These are phyloP conservation scores for Sterna hirundo DNA, from an alignment of 2,113 vertebrate genomes.

Conservation along the genomic window DNA sequence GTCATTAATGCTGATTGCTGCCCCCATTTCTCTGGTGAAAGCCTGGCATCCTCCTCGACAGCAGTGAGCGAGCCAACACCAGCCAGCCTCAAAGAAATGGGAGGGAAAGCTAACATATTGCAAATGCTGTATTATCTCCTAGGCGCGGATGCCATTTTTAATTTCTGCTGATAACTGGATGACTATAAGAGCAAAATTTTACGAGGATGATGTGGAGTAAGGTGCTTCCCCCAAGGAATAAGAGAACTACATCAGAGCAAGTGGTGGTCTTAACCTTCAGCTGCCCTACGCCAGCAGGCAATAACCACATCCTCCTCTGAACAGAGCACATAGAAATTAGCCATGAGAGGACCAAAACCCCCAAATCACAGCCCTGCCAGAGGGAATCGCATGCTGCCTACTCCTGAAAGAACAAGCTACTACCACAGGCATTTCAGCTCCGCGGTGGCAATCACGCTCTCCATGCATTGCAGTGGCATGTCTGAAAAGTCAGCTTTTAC, in stretches of 20 bases:
- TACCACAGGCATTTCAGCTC: fast-evolving
- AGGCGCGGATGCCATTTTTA: neutral
- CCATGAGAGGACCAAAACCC: neutral
- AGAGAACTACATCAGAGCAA: neutral
- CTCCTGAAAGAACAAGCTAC: neutral
- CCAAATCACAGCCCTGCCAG: neutral
- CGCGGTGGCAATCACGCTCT: fast-evolving
- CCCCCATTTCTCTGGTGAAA: neutral
- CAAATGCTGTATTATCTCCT: neutral
- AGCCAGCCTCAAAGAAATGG: neutral
- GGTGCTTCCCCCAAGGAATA: neutral
- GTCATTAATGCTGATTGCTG: neutral
- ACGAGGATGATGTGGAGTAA: neutral
- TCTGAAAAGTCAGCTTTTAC: neutral
- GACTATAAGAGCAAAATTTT: neutral
- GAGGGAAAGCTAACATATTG: neutral
- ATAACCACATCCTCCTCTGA: neutral
- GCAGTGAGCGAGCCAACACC: neutral
- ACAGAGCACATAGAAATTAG: neutral
- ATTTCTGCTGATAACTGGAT: neutral
- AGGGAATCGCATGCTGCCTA: neutral
- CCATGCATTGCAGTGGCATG: neutral
- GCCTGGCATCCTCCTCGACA: neutral
- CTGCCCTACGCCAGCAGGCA: neutral
- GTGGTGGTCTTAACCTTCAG: neutral